These are phyloP conservation scores for Rhimphoctona megacephalus DNA, from an alignment of 2,888 invertebrate species.

Conservation along the genomic window DNA sequence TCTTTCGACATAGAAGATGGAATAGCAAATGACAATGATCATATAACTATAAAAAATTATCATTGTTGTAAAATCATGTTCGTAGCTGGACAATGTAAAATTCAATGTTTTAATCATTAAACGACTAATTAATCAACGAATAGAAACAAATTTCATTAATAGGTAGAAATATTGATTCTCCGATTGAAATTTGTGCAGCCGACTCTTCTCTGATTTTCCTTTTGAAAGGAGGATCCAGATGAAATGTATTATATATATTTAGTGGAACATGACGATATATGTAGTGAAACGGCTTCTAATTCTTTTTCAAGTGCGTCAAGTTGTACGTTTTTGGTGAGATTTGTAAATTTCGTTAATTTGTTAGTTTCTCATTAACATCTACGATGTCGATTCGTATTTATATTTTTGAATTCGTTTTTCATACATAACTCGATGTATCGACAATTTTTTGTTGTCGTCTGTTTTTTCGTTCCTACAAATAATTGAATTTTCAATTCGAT, in stretches of 20 bases:
- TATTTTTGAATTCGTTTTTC: slow-evolving; percentile 12
- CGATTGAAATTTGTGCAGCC: neutral
- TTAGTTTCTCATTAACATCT: slow-evolving; percentile 2
- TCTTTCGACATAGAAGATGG: neutral
- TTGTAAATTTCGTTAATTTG: neutral
- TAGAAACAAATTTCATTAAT: neutral
- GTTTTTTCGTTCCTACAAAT: slow-evolving; percentile 41
- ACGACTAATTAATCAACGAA: neutral
- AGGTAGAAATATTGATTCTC: neutral
- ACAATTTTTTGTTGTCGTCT: slow-evolving; percentile 1
- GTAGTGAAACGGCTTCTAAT: neutral
- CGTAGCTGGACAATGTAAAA: neutral
- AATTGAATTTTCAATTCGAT: slow-evolving; percentile 63
- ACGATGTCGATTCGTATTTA: slow-evolving; percentile 20
- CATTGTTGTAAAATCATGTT: neutral
- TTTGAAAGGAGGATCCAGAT: neutral
- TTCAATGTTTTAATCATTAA: neutral
- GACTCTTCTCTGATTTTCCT: neutral
- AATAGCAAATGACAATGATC: neutral
- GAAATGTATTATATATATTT: neutral
- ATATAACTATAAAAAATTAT: neutral
- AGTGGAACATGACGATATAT: neutral
- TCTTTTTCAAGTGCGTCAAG: neutral
- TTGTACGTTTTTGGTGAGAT: neutral
- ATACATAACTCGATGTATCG: slow-evolving; percentile 2